Evolutionary conservation across 2,113 vertebrate species (phyloP).

Genomic region (Sapayoa aenigma): DNA sequence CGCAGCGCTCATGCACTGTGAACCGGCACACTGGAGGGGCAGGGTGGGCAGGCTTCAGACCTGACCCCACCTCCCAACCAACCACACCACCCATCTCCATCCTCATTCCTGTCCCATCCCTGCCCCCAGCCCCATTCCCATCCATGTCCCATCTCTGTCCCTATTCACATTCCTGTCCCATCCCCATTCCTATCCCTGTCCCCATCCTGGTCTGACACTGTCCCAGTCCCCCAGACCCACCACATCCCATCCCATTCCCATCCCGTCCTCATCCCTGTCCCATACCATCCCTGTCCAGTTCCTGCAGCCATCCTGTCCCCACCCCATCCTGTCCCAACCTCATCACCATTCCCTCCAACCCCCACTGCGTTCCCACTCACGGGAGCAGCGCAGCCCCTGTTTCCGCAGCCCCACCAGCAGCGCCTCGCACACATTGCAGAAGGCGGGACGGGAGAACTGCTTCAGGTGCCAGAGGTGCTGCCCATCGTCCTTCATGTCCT

Average conservation of each 20-base stretch:
- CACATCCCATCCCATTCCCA: too few species aligned
- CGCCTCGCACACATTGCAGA: slow-evolving; percentile 85
- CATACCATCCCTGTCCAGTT: not conserved
- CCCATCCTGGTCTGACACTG: not conserved
- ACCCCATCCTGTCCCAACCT: not conserved
- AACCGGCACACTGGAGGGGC: not conserved
- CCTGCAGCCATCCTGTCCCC: not conserved
- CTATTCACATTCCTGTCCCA: not conserved
- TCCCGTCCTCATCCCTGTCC: not conserved
- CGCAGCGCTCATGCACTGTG: not conserved
- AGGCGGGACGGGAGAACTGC: slow-evolving; percentile 85
- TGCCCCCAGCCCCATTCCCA: not conserved
- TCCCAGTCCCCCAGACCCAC: too few species aligned
- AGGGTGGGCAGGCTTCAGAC: not conserved
- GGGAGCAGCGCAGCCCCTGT: slow-evolving; percentile 87
- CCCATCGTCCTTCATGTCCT: slow-evolving; percentile 87
- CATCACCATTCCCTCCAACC: not conserved
- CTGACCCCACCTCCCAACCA: not conserved
- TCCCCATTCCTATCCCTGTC: not conserved
- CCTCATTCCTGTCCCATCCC: not conserved
- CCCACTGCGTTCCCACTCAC: slow-evolving; percentile 67
- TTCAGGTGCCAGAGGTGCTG: slow-evolving; percentile 91
- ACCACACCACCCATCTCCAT: too few species aligned
- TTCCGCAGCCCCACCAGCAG: slow-evolving; percentile 88
- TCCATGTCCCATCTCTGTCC: not conserved